Percentiles rank a stretch among this genome's conserved stretches.
Evolutionary conservation across 1,140 invertebrate species (phyloP).

Genomic region (Papilio aristodemus): DNA sequence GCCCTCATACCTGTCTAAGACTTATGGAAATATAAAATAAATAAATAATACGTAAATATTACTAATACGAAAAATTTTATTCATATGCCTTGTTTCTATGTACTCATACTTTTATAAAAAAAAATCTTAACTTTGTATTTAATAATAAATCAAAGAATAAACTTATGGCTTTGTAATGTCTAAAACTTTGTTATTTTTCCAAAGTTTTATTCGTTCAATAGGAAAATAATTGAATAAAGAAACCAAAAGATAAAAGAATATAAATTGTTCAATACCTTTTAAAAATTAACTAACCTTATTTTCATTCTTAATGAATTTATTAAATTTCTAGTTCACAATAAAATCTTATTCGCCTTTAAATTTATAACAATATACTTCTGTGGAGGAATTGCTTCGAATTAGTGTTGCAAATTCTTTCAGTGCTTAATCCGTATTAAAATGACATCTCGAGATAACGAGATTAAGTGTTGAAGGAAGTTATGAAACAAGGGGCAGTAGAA

Average conservation of each 20-base stretch:
- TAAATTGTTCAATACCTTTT: not conserved
- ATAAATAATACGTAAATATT: no score
- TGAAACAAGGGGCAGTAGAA: slow-evolving; percentile 32
- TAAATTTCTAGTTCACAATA: no score
- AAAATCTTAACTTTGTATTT: not conserved
- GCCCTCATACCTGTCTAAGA: no score
- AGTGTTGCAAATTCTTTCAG: slow-evolving; percentile 23
- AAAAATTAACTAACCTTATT: not conserved
- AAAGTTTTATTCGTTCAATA: not conserved
- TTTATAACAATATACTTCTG: no score
- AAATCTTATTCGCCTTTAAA: no score
- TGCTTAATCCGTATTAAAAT: slow-evolving; percentile 20
- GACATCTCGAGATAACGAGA: slow-evolving; percentile 24
- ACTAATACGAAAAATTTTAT: no score
- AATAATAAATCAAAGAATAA: no score
- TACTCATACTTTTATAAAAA: no score
- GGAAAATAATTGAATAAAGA: not conserved
- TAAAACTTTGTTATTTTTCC: not conserved
- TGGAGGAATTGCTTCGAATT: not conserved
- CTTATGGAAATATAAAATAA: no score
- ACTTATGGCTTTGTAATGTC: no score
- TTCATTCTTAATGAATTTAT: no score
- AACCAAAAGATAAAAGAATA: not conserved
- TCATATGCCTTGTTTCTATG: no score
- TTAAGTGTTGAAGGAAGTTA: slow-evolving; percentile 32